phyloP scores from a whole-genome alignment of 2,797 vertebrate genomes.

The Odontamblyopus rebecca region DNA sequence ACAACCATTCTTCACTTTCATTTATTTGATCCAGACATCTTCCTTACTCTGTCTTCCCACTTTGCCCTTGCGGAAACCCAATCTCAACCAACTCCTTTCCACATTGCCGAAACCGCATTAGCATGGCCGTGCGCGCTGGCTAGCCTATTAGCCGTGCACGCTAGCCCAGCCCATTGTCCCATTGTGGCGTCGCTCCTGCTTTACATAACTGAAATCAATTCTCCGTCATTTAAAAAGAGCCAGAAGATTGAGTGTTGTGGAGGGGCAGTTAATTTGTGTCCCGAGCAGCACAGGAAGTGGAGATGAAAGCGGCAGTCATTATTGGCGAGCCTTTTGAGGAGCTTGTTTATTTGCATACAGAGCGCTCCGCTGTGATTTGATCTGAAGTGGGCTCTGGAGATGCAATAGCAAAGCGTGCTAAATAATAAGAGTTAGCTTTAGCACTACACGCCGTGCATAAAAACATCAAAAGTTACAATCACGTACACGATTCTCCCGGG shows the following conservation, averaged over 20 bases:
- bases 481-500: neutral
- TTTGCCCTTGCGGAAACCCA: neutral
- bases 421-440: constrained; percentile 2
- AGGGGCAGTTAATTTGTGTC: constrained; percentile 8
- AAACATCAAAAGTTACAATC: neutral
- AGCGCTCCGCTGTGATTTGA: constrained; percentile 11
- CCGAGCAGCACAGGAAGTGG: constrained; percentile 10
- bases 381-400: constrained; percentile 10
- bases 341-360: constrained; percentile 16
- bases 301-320: constrained; percentile 12
- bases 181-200: neutral
- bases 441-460: neutral
- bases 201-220: constrained; percentile 14
- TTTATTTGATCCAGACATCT: neutral
- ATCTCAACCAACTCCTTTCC: neutral
- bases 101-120: neutral
- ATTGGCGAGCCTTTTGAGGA: constrained; percentile 13
- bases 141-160: neutral
- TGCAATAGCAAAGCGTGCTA: neutral
- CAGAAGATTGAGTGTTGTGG: constrained; percentile 11
- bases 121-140: constrained; percentile 1
- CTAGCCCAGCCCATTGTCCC: neutral
- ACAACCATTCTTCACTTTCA: neutral
- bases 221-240: constrained; percentile 2
- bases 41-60: neutral